These are phyloP conservation scores for Podarcis cretensis DNA, from an alignment of 2,113 vertebrate genomes.

Conservation along the genomic window DNA sequence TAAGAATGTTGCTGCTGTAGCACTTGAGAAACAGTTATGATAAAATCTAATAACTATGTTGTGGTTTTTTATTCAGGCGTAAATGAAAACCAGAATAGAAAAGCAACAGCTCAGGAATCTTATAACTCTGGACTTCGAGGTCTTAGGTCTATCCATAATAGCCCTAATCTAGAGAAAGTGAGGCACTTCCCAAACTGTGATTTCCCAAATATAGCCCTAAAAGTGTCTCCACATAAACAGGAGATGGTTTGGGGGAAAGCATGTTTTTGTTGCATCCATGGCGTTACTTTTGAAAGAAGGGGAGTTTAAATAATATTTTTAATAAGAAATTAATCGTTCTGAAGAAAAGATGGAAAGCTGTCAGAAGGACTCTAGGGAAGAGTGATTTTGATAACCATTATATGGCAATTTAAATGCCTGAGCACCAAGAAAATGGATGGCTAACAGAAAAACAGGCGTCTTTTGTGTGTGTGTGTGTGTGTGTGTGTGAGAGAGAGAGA, in stretches of 20 bases:
- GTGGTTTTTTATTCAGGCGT: background rate
- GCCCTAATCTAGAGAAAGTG: background rate
- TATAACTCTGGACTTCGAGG: background rate
- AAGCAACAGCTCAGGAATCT: background rate
- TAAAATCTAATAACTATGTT: background rate
- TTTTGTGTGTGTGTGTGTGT: too few species aligned
- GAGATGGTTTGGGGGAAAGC: background rate
- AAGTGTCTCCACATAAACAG: background rate
- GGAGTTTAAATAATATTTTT: constrained; percentile 12
- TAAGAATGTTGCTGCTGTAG: background rate
- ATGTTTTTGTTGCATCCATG: background rate
- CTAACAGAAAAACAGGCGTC: too few species aligned
- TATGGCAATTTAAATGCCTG: background rate
- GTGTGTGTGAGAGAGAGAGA: too few species aligned
- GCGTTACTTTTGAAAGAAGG: constrained; percentile 6
- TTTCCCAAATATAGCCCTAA: background rate
- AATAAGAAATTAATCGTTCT: background rate
- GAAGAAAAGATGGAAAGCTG: background rate
- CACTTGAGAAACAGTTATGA: constrained; percentile 20
- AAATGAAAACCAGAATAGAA: constrained; percentile 27
- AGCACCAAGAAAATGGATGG: too few species aligned
- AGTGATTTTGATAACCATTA: background rate
- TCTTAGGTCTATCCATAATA: background rate
- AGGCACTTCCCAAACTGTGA: background rate
- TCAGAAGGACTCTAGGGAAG: background rate